Evolutionary conservation across 2,113 vertebrate genomes (phyloP), one percentile per base, ranked within the genome.

Genomic region (Xyrauchen texanus): DNA sequence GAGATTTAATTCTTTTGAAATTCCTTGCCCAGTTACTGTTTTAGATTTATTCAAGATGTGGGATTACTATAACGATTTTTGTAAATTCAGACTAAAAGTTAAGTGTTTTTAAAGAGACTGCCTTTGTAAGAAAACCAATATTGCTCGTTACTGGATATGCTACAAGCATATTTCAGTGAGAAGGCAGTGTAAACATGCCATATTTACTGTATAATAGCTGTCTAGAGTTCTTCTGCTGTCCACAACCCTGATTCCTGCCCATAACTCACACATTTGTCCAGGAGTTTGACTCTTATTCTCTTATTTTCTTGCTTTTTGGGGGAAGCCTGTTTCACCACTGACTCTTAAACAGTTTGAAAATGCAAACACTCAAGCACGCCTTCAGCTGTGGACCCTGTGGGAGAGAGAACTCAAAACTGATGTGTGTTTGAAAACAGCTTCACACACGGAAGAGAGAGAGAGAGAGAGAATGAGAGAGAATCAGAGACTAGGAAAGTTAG

Each of bases 111-210:
- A 76, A 76, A 76, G 61, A 64, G 73, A 73, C 45, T 53, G 6
- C 67, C 51, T 73, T 74, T 47, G n/a, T 60, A 15, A 61, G 44
- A 69, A 51, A 77, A 53, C 70, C 46, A 49, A 51, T 8, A 76
- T 66, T 65, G 47, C 75, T 63, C 16, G 7, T 71, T 45, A 51
- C 74, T 15, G 62, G 47, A 8, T 76, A 16, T 45, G 45, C 55
- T 81, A 45, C 64, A 66, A 69, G 63, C 64, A 74, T 64, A 76
- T 82, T 88, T 88, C 79, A 88, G 87, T 88, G 92, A 93, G 92
- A 94, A 94, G 93, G 93, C 93, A 94, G 92, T 92, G 92, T 90
- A 93, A 90, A 88, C 84, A 92, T 77, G 55, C 44, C 46, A 64
- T 49, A 79, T 79, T 64, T 46, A 65, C 46, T 46, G 85, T 46